Conservation (phyloP, 1,140 invertebrate species). For the Xylocopa sonorina region DNA sequence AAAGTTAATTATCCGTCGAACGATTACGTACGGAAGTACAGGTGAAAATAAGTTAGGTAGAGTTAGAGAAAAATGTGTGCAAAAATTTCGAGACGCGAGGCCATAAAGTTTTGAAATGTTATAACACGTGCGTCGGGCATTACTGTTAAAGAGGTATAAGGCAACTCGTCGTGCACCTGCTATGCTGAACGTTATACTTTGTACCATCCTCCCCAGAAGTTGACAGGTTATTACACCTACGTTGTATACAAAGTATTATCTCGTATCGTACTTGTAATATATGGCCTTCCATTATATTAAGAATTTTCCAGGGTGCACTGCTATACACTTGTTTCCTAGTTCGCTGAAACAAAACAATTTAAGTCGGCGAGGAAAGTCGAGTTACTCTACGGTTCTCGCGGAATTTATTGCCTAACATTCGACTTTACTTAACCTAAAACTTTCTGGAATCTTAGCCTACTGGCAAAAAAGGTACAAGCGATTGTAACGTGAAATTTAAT, state of each 20-base stretch:
- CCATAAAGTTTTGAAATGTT: conserved; percentile 36
- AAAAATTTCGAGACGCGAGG: conserved; percentile 16
- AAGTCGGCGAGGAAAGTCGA: not conserved
- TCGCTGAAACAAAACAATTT: conserved; percentile 25
- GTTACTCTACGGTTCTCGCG: not conserved
- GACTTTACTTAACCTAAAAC: too few relatives aligned
- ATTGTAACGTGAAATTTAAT: not conserved
- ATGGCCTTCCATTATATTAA: conserved; percentile 51
- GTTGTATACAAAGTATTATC: conserved; percentile 55
- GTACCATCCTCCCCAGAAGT: conserved; percentile 41
- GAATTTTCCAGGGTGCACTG: conserved; percentile 38
- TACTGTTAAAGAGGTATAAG: conserved; percentile 54
- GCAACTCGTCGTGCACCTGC: conserved; percentile 46
- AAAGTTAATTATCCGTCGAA: not conserved
- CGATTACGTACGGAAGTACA: too few relatives aligned
- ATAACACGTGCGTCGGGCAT: conserved; percentile 37
- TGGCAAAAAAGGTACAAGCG: not conserved
- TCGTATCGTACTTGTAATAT: conserved; percentile 46
- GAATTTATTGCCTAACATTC: conserved; percentile 7
- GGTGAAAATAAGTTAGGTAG: not conserved
- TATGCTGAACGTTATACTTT: conserved; percentile 50
- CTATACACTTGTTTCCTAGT: not conserved
- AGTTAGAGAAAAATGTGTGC: not conserved
- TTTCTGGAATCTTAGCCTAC: not conserved
- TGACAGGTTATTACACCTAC: conserved; percentile 58